Evolutionary conservation across 2,888 invertebrate genomes (phyloP), one percentile per base, ranked within the genome.

Genomic region (Cyaniris semiargus): DNA sequence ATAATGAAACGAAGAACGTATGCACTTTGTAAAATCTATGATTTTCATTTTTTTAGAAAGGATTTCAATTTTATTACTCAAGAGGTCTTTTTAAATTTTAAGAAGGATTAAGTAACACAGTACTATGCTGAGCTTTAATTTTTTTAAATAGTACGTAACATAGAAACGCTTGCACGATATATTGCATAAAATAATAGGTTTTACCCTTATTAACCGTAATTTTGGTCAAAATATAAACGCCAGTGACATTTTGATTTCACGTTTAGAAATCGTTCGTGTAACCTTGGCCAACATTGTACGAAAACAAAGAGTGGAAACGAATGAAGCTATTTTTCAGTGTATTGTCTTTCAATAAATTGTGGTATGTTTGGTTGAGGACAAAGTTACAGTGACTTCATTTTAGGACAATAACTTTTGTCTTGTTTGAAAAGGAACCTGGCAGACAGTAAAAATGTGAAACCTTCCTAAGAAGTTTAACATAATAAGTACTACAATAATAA

Each of bases 171-270:
- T 66, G 27, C 66, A 66, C 66, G 66, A 15, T 27, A 66, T 18
- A 27, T 23, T 66, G 60, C 60, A 66, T 66, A 66, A 53, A 53
- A 66, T 66, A 18, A 66, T 66, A 66, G 13, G 13, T 66, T 13
- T 6, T 18, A 13, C 6, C 66, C 66, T 13, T 27, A 66, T 15
- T 31, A 18, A 15, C 27, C 15, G 15, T 66, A 27, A 15, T 15
- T 66, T 27, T 31, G 66, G 66, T 27, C 66, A 66, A 66, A 66
- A 66, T 66, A 66, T 31, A 66, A 66, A 31, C 10, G 66, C 27
- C 66, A 66, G 66, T 66, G 27, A 66, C 27, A 66, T 66, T 66
- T 66, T 66, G 66, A 66, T 31, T 66, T 66, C 15, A 66, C 66
- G 66, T 66, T 66, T 66, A 31, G 66, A 66, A 66, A 66, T 27